phyloP scores from a whole-genome alignment of 2,888 invertebrate genomes.

The Uropetala carovei region DNA sequence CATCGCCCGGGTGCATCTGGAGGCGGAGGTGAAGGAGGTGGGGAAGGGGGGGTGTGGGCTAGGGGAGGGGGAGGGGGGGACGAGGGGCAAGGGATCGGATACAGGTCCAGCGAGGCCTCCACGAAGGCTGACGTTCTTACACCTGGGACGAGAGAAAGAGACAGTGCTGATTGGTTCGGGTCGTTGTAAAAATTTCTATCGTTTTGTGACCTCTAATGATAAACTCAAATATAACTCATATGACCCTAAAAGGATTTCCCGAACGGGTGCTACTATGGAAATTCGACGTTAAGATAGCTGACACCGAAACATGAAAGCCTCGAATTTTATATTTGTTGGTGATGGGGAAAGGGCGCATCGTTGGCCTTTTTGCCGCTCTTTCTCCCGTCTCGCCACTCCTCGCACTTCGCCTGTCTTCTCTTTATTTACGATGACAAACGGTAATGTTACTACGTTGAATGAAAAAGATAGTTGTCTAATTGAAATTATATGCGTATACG shows the following conservation, averaged over 20 bases:
- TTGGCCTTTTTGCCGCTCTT: too few species aligned
- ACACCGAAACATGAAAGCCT: too few species aligned
- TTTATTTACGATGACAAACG: too few species aligned
- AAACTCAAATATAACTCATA: neutral
- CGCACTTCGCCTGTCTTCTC: too few species aligned
- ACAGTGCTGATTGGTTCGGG: neutral
- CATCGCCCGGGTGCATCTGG: constrained; percentile 54
- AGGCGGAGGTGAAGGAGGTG: constrained; percentile 35
- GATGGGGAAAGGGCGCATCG: too few species aligned
- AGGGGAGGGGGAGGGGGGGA: constrained; percentile 39
- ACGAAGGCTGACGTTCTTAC: constrained; percentile 63
- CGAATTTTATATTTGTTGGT: too few species aligned
- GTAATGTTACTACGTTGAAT: too few species aligned
- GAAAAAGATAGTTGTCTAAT: too few species aligned
- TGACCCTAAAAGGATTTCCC: neutral
- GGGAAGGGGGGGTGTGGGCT: neutral
- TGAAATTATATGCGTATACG: too few species aligned
- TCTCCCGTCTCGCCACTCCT: too few species aligned
- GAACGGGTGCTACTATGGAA: neutral
- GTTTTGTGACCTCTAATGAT: too few species aligned
- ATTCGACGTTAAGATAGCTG: neutral
- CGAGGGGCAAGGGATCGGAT: constrained; percentile 51
- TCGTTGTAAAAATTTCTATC: neutral
- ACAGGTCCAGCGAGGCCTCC: constrained; percentile 62
- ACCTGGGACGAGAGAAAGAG: constrained; percentile 21